Evolutionary conservation across 2,797 vertebrate species (phyloP).

Genomic region (Dallia pectoralis): DNA sequence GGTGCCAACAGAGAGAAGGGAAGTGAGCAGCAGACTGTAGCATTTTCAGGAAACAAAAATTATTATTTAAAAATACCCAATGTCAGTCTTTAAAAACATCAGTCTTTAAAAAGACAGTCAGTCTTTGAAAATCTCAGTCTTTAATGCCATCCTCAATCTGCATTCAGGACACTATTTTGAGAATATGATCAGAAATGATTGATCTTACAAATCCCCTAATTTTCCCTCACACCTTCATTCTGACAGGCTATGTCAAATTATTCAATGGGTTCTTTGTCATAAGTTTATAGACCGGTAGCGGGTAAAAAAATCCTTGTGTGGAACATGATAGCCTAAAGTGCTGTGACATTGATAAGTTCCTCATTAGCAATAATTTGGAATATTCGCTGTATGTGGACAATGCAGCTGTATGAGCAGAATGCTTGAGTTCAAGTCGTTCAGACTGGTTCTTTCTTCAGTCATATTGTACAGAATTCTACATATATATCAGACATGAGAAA

Average conservation of each 20-base stretch:
- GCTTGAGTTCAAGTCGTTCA: background rate
- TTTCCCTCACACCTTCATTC: background rate
- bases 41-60: background rate
- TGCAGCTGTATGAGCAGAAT: background rate
- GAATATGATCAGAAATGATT: background rate
- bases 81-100: background rate
- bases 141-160: background rate
- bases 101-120: no score
- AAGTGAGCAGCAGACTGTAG: background rate
- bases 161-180: constrained; percentile 1
- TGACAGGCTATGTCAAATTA: background rate
- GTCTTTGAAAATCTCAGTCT: background rate
- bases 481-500: background rate
- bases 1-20: background rate
- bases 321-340: background rate
- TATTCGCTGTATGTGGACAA: background rate
- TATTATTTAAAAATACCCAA: background rate
- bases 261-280: background rate
- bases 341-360: constrained; percentile 2
- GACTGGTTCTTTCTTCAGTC: background rate
- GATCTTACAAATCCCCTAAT: background rate
- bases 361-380: constrained; percentile 13
- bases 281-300: background rate
- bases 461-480: background rate
- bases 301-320: background rate